Conservation (phyloP, 2,888 invertebrate species). For the Drosophila longiperda region DNA sequence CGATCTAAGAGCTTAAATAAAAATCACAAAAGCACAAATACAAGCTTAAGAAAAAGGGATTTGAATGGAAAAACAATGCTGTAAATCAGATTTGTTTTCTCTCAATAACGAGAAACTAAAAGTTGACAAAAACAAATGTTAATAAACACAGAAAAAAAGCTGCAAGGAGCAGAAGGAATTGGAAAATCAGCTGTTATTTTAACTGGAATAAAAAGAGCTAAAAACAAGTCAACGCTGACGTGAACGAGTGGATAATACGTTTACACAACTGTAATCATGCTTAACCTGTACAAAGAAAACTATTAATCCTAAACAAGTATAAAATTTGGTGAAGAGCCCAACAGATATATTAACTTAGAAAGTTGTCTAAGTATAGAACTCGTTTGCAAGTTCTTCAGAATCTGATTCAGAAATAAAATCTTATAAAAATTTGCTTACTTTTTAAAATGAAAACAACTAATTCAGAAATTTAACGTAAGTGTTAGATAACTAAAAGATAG, state of each 20-base stretch:
- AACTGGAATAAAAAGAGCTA: background rate
- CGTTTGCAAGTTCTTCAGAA: background rate
- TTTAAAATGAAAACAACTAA: background rate
- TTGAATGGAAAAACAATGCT: conserved; percentile 1
- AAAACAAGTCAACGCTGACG: background rate
- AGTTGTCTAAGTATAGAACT: background rate
- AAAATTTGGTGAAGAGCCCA: background rate
- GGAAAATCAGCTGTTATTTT: background rate
- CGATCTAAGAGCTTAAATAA: conserved; percentile 39
- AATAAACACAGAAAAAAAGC: background rate
- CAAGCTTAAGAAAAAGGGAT: conserved; percentile 3
- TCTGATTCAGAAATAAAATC: background rate
- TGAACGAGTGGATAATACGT: background rate
- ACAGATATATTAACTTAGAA: background rate
- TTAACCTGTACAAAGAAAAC: background rate
- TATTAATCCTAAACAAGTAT: background rate
- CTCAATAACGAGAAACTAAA: conserved; percentile 3
- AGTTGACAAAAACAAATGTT: background rate
- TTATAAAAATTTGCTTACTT: background rate
- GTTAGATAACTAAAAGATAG: background rate
- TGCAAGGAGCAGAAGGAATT: background rate
- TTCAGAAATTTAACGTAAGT: background rate
- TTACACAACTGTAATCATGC: background rate
- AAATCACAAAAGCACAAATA: conserved; percentile 2
- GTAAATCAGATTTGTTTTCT: conserved; percentile 48